Evolutionary conservation across 2,888 invertebrate species (phyloP).

Genomic region (Liposcelis brunnea): DNA sequence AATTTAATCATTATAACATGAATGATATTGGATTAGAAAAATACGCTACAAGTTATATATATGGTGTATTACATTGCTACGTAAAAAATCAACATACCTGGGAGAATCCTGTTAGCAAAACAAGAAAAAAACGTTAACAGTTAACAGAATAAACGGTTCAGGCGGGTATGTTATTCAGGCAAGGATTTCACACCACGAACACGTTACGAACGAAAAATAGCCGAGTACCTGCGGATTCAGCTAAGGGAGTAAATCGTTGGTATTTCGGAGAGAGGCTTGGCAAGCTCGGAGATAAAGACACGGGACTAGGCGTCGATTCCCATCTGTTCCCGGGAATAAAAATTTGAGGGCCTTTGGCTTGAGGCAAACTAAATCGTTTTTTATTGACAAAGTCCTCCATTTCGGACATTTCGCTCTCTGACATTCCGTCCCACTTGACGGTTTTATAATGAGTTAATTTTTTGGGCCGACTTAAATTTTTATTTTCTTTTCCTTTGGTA

Average conservation of each 20-base stretch:
- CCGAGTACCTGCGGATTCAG: slow-evolving; percentile 18
- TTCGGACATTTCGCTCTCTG: slow-evolving; percentile 44
- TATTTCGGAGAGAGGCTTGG: slow-evolving; percentile 34
- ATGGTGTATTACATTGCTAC: too few relatives aligned
- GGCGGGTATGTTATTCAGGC: too few relatives aligned
- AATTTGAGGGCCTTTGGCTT: slow-evolving; percentile 20
- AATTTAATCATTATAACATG: too few relatives aligned
- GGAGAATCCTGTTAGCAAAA: too few relatives aligned
- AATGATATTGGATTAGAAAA: too few relatives aligned
- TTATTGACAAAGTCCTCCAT: slow-evolving; percentile 30
- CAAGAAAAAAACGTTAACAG: too few relatives aligned
- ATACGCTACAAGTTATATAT: too few relatives aligned
- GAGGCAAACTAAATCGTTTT: slow-evolving; percentile 29
- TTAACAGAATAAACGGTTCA: too few relatives aligned
- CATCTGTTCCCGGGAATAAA: slow-evolving; percentile 21
- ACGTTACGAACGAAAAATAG: too few relatives aligned
- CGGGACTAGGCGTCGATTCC: slow-evolving; percentile 35
- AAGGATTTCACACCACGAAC: too few relatives aligned
- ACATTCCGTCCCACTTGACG: slow-evolving; percentile 42
- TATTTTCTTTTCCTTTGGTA: slow-evolving; percentile 21
- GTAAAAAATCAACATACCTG: too few relatives aligned
- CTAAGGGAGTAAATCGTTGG: slow-evolving; percentile 13
- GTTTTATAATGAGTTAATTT: slow-evolving; percentile 28
- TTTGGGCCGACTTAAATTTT: slow-evolving; percentile 26
- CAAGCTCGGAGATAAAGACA: slow-evolving; percentile 38